Evolutionary conservation across 2,113 vertebrate species (phyloP), one percentile per base, ranked within the genome.

Genomic region (Gnathonemus longibarbis): DNA sequence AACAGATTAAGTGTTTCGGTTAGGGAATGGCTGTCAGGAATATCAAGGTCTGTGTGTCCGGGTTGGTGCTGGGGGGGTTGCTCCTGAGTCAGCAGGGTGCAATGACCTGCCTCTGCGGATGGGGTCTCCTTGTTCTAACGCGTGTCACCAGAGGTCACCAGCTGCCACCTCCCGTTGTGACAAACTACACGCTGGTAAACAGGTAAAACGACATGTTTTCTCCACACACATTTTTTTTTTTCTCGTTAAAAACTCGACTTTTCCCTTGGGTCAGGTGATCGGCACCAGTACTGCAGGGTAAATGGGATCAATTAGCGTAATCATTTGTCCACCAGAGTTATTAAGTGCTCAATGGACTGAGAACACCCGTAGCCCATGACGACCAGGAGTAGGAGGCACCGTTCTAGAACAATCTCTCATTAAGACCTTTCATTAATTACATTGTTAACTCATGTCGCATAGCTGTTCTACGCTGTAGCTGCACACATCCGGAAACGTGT

Each of bases 381-480:
- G 62, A 70, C 27, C 62, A 70, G 62, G 62, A 31, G 10, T 31
- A 31, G 3, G 62, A 42, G 15, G 74, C 74, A 39, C 74, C 3
- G 31, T 80, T 80, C 74, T 80, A 80, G 35, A 80, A 80, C 74
- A 80, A 39, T 80, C 17, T 80, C 74, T 80, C 74, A 42, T 80
- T 80, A 42, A 80, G 74, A 80, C 35, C 35, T 80, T 80, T 80
- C 74, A 80, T 80, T 80, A 80, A 80, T 80, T 80, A 80, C 15
- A 80, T 8, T 42, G 74, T 39, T 5, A 17, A 77, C 70, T 77
- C 62, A 11, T 17, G 70, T 39, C 15, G 15, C 70, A 17, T 39
- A 17, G 27, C 70, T 77, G 27, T 39, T 77, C 10, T 19, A 39
- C 35, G 35, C 74, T 19, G 15, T 80, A 15, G 17, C 74, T 80